A percentile compares a stretch with the other conserved stretches of the same genome.
Conservation (phyloP, 1,140 invertebrate species). For the Asbolus verrucosus region DNA sequence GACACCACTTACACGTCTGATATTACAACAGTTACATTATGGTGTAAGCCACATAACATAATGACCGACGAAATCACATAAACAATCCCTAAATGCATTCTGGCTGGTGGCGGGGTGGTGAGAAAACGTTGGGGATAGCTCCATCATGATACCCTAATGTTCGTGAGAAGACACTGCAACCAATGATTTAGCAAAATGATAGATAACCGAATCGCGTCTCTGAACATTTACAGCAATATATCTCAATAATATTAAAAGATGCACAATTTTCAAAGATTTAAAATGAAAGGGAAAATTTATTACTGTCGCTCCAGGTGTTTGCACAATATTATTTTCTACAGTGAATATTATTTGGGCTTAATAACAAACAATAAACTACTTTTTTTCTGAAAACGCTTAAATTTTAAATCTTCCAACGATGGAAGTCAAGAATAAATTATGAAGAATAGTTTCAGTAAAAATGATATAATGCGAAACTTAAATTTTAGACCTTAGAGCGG, state of each 20-base stretch:
- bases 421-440: no score
- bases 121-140: constrained; percentile 23
- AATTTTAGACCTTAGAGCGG: no score
- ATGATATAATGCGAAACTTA: no score
- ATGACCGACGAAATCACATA: constrained; percentile 22
- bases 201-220: background rate
- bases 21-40: constrained; percentile 1
- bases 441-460: no score
- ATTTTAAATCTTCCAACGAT: no score
- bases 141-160: constrained; percentile 7
- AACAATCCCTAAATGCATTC: constrained; percentile 27
- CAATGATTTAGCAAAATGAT: background rate
- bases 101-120: constrained; percentile 1
- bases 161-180: background rate
- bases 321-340: background rate
- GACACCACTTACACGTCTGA: constrained; percentile 13
- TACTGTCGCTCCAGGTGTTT: background rate
- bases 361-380: no score
- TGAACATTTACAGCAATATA: background rate
- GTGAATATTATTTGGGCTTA: no score
- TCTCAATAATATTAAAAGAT: background rate
- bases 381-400: no score
- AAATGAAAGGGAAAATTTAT: background rate
- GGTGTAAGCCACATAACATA: background rate
- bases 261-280: background rate